phyloP scores from a whole-genome alignment of 2,888 invertebrate species.

The Phymatocera aterrima region DNA sequence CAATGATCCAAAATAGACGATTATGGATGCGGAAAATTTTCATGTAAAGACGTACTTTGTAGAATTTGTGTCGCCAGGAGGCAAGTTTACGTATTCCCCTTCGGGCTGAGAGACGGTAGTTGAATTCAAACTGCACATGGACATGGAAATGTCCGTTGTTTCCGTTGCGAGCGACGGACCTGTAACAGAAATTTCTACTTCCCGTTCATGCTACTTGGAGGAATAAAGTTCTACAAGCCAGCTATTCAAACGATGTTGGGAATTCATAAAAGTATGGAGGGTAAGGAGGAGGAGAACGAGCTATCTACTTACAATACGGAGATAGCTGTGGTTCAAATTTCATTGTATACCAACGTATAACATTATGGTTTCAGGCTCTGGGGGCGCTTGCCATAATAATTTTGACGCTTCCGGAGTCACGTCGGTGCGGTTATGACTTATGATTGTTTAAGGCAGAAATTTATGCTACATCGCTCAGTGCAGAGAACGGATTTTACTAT shows the following conservation, averaged over 20 bases:
- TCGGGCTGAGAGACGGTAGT: slow-evolving; percentile 72
- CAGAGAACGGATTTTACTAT: too few relatives aligned
- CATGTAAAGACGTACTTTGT: background rate
- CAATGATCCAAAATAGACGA: background rate
- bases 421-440: too few relatives aligned
- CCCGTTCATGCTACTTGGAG: slow-evolving; percentile 4
- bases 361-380: too few relatives aligned
- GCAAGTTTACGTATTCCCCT: slow-evolving; percentile 75
- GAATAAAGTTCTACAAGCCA: slow-evolving; percentile 5
- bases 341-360: too few relatives aligned
- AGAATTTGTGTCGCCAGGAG: slow-evolving; percentile 53
- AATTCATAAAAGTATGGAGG: background rate
- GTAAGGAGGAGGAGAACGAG: too few relatives aligned
- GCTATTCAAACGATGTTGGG: background rate
- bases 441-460: too few relatives aligned
- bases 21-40: background rate
- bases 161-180: slow-evolving; percentile 75
- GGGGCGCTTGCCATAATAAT: too few relatives aligned
- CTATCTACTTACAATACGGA: too few relatives aligned
- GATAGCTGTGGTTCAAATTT: too few relatives aligned
- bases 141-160: slow-evolving; percentile 76
- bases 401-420: too few relatives aligned
- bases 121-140: slow-evolving; percentile 76
- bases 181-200: slow-evolving; percentile 58
- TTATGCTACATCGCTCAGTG: too few relatives aligned